A percentile compares a stretch with the other conserved stretches of the same genome.
Conservation (phyloP, 2,888 invertebrate species). For the Athalia circularis region DNA sequence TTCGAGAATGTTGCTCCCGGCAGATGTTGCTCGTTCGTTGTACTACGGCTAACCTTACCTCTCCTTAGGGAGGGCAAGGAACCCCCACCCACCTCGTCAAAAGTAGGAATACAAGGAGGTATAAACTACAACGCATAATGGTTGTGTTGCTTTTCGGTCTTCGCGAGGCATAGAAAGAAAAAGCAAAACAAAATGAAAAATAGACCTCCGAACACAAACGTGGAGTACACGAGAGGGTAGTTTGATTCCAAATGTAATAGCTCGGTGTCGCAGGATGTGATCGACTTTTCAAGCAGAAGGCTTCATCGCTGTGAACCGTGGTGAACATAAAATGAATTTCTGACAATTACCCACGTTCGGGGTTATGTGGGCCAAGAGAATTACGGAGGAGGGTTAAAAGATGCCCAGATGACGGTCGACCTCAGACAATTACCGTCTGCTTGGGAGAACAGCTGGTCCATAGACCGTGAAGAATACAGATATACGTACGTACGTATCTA, state of each 20-base stretch:
- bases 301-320: not conserved
- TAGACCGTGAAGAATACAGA: not conserved
- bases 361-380: slow-evolving; percentile 22
- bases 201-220: not conserved
- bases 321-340: slow-evolving; percentile 20
- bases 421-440: slow-evolving; percentile 35
- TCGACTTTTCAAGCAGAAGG: not conserved
- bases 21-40: slow-evolving; percentile 66
- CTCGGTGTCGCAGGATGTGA: not conserved
- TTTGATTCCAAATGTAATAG: not conserved
- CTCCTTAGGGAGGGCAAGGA: slow-evolving; percentile 30
- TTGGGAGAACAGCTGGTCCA: slow-evolving; percentile 36
- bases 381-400: slow-evolving; percentile 23
- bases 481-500: too few species aligned
- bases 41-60: slow-evolving; percentile 38
- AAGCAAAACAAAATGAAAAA: slow-evolving; percentile 7
- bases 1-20: slow-evolving; percentile 71
- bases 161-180: slow-evolving; percentile 3
- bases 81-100: slow-evolving; percentile 33
- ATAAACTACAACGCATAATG: slow-evolving; percentile 28
- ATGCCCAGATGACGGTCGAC: slow-evolving; percentile 41
- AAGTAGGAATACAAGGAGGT: slow-evolving; percentile 30
- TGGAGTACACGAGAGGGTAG: not conserved
- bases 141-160: slow-evolving; percentile 27
- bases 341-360: slow-evolving; percentile 15